These are phyloP conservation scores for Puffinus mauretanicus DNA, from an alignment of 2,113 vertebrate genomes.

Conservation along the genomic window DNA sequence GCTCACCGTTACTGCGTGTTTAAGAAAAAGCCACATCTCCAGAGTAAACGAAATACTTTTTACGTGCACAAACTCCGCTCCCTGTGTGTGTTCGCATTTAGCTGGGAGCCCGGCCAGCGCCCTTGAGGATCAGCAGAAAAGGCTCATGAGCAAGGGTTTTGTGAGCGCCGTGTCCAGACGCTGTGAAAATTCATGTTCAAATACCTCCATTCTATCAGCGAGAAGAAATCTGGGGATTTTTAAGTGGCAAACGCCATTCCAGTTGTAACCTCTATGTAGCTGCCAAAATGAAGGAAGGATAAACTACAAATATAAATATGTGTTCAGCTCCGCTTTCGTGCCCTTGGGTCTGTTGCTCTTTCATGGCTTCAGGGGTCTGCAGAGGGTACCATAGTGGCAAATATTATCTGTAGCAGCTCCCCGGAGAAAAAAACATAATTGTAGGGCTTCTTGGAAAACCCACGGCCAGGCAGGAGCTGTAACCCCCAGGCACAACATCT, in stretches of 20 bases:
- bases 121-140: not conserved
- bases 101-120: not conserved
- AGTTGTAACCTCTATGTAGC: not conserved
- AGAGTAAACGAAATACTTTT: not conserved
- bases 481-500: not conserved
- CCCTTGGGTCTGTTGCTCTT: not conserved
- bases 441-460: not conserved
- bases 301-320: not conserved
- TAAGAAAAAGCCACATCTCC: not conserved
- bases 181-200: not conserved
- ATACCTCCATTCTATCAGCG: not conserved
- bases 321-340: not conserved
- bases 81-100: not conserved
- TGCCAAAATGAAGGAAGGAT: not conserved
- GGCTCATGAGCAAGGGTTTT: not conserved
- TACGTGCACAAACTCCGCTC: not conserved
- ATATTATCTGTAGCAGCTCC: not conserved
- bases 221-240: not conserved
- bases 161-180: fast-evolving
- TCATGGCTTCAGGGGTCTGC: not conserved
- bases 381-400: not conserved
- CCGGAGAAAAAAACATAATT: not conserved
- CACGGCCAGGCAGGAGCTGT: not conserved
- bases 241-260: not conserved
- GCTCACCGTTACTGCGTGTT: not conserved